phyloP scores from a whole-genome alignment of 1,140 invertebrate species.

The Nasonia giraulti region DNA sequence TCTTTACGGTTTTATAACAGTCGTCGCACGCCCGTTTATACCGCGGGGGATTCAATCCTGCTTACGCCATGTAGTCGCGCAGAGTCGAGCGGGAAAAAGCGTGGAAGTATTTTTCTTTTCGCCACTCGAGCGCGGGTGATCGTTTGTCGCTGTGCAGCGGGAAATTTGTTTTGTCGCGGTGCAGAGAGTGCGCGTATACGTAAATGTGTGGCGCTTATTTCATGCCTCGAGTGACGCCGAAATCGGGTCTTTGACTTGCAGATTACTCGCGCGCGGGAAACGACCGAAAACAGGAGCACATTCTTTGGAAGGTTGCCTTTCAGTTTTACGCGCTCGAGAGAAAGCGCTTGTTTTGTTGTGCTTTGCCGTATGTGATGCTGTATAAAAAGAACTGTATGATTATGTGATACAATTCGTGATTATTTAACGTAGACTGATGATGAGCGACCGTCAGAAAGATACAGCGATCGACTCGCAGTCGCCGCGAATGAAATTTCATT shows the following conservation, averaged over 20 bases:
- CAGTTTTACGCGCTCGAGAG: too few species aligned
- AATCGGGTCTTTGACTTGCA: constrained; percentile 60
- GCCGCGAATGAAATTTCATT: constrained; percentile 53
- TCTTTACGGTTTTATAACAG: constrained; percentile 65
- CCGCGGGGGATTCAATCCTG: not conserved
- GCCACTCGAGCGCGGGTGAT: not conserved
- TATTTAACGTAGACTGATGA: not conserved
- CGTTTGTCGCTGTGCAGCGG: not conserved
- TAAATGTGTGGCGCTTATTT: constrained; percentile 57
- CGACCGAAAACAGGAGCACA: not conserved
- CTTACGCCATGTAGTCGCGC: not conserved
- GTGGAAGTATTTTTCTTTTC: not conserved
- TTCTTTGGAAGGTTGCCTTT: not conserved
- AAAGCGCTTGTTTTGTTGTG: too few species aligned
- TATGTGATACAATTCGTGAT: too few species aligned
- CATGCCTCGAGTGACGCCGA: constrained; percentile 60
- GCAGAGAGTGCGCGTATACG: not conserved
- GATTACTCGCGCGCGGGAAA: constrained; percentile 5
- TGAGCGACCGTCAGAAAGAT: not conserved
- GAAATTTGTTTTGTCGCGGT: constrained; percentile 28
- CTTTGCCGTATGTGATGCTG: too few species aligned
- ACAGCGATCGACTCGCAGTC: constrained; percentile 43
- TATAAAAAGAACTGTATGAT: too few species aligned
- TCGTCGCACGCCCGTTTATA: constrained; percentile 6
- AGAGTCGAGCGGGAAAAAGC: constrained; percentile 40